Base-by-base conservation (phyloP, 2,113 vertebrate genomes). In the Mirounga angustirostris region DNA sequence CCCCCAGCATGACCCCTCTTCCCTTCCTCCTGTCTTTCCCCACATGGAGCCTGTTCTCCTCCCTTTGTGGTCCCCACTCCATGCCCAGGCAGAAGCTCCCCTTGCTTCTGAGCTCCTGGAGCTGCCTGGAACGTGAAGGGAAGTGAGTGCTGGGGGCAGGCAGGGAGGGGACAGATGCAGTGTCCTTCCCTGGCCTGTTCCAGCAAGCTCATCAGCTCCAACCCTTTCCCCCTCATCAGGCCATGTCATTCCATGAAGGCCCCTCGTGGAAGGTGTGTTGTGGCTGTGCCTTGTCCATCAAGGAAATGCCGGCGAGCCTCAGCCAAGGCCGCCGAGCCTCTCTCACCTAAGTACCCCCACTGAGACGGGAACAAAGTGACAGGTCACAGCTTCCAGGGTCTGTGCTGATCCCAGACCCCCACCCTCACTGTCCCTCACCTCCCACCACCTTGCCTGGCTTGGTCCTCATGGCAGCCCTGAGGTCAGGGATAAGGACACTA, bases 1-100 rank as follows among this genome's bases (percentile, higher is more conserved):
- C 15, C 10, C 9, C 58, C 14, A 6, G 3, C 0, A 10, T 0
- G 76, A 4, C 28, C 28, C 4, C 18, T 30, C 13, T 22, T 14
- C 54, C 69, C 54, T 46, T 74, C 86, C 54, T 43, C 52, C 52
- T 18, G 3, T n/a, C 24, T n/a, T 28, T 18, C 67, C 36, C 40
- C 73, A 73, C 69, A 40, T 1, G 4, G 21, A 73, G 36, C 36
- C 69, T 73, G 36, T 73, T 36, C 21, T 73, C 36, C 69, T 73
- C 13, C 69, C 36, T 11, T 71, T 24, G 69, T 22, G 10, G 36
- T 40, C 19, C 11, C 21, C 36, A 24, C 33, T 18, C 65, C 50
- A 71, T 13, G 43, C 36, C 36, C 11, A 21, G 6, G 36, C 4
- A 9, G 36, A 16, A 36, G 16, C 24, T 76, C 11, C 69, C 69